Evolutionary conservation across 1,140 invertebrate species (phyloP), one percentile per base, ranked within the genome.

Genomic region (Proctacanthus coquilletti): DNA sequence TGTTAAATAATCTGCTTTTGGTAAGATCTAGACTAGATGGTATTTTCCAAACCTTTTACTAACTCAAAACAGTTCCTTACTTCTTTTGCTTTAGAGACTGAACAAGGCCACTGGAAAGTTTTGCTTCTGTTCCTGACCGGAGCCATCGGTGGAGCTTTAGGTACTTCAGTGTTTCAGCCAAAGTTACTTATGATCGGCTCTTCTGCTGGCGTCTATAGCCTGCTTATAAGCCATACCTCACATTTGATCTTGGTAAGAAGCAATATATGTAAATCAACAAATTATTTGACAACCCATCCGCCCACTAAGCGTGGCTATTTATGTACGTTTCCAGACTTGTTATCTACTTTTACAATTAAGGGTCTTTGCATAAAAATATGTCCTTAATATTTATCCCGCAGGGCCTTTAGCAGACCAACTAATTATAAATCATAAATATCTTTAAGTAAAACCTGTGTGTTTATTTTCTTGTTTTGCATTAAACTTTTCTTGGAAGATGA

Each of bases 121-220:
- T 66, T 72, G 19, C 47, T 71, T 14, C 63, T 86, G 46, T 88
- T 85, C 62, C 39, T 73, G 5, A 65, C 68, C 10, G 83, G 83
- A 15, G 75, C 77, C 29, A 56, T 72, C 30, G 71, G 67, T 23
- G 78, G 83, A 33, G 78, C 79, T 2, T 60, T 85, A 25, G 79
- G 82, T 21, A 80, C 84, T 6, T 84, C 81, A 6, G 69, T 83
- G 42, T 61, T 84, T 45, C 84, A 92, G 61, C 82, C 84, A 1
- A 60, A 66, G 48, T 70, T 84, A 30, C 75, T 68, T 45, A 68
- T 97, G 37, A 78, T 89, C 32, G 92, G 92, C 13, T 84, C 91
- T 31, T 92, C 86, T 33, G 91, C 84, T 10, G 91, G 89, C n/a
- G 86, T 91, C 36, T 96, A 95, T 64, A 83, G 89, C 19, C 63